These are phyloP conservation scores for Rhyacophila brunnea DNA, from an alignment of 1,140 invertebrate species.

Conservation along the genomic window DNA sequence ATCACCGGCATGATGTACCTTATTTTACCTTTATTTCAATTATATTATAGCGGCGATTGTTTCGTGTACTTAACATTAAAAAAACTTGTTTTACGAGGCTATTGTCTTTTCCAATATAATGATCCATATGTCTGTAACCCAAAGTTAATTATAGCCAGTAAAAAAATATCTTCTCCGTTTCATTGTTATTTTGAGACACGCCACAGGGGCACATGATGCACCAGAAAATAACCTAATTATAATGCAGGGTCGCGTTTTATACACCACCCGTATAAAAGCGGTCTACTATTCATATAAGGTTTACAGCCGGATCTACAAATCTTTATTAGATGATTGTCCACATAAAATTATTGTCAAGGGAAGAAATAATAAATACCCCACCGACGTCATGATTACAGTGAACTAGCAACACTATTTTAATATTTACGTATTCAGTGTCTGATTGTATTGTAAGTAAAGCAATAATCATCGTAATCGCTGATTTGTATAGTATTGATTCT, in stretches of 20 bases:
- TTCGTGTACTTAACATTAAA: background rate
- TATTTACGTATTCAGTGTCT: no score
- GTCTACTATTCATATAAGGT: no score
- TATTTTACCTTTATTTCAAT: background rate
- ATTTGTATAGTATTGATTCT: no score
- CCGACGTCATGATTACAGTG: no score
- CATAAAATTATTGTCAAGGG: no score
- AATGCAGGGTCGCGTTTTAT: background rate
- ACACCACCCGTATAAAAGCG: background rate
- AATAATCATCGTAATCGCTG: no score
- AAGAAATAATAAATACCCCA: no score
- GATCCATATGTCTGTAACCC: background rate
- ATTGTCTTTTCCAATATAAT: slow-evolving; percentile 1
- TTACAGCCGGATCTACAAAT: no score
- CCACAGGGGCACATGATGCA: background rate
- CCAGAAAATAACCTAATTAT: slow-evolving; percentile 1
- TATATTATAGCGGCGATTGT: slow-evolving; percentile 1
- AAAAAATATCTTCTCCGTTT: background rate
- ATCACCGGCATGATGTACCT: background rate
- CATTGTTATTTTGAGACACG: slow-evolving; percentile 2
- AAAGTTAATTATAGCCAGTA: slow-evolving; percentile 4
- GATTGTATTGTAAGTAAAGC: no score
- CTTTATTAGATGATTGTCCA: no score
- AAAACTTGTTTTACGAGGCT: slow-evolving; percentile 6
- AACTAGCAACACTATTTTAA: no score